Percentiles rank a stretch among this genome's conserved stretches.
Evolutionary conservation across 2,797 vertebrate genomes (phyloP).

Genomic region (Astyanax mexicanus): DNA sequence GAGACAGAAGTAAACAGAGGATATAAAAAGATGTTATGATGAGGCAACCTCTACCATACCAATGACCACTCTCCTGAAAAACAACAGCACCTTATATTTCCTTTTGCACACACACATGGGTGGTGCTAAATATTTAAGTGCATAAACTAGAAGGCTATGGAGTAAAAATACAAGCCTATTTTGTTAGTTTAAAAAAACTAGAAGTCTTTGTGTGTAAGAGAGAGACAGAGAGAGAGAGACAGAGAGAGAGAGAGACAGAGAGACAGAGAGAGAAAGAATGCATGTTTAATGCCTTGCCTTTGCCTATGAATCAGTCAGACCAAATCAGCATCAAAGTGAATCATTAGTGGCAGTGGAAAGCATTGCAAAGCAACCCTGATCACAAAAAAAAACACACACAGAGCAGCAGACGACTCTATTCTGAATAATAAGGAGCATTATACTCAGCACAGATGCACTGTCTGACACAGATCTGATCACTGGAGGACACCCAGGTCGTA

Average conservation of each 20-base stretch:
- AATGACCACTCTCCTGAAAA: background rate
- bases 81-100: background rate
- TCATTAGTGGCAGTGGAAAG: constrained; percentile 51
- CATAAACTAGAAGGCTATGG: background rate
- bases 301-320: constrained; percentile 67
- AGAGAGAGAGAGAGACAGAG: too few relatives aligned
- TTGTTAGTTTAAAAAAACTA: constrained; percentile 12
- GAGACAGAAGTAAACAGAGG: background rate
- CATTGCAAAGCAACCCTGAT: constrained; percentile 30
- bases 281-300: constrained; percentile 64
- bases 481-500: background rate
- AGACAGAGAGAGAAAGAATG: too few relatives aligned
- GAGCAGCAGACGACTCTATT: background rate
- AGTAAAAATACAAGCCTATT: background rate
- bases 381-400: background rate
- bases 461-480: background rate
- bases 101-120: background rate
- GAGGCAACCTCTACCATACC: background rate
- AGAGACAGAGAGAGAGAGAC: too few relatives aligned
- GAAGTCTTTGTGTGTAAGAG: background rate
- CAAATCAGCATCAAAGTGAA: constrained; percentile 68
- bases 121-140: constrained; percentile 1
- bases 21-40: background rate
- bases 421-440: constrained; percentile 40
- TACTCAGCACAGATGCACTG: constrained; percentile 14